phyloP scores from a whole-genome alignment of 2,888 invertebrate species.

The Germaria angustata region DNA sequence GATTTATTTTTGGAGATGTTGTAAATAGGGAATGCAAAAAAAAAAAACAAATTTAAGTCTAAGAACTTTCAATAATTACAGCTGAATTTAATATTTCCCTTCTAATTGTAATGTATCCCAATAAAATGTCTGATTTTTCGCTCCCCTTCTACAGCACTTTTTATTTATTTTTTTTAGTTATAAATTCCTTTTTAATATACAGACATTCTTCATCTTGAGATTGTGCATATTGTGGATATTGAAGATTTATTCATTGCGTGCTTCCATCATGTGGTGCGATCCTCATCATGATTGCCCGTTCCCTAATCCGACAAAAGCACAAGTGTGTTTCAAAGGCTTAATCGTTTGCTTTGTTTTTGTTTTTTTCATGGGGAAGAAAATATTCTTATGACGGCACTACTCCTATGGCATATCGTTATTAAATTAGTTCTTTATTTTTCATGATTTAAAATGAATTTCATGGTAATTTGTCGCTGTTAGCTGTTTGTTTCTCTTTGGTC shows the following conservation, averaged over 20 bases:
- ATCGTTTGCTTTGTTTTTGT: not conserved
- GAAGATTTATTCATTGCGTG: constrained; percentile 48
- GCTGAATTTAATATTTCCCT: not conserved
- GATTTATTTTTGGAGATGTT: no score
- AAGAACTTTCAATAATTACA: not conserved
- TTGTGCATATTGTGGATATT: constrained; percentile 13
- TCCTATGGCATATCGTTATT: constrained; percentile 47
- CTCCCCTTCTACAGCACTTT: not conserved
- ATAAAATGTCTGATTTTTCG: not conserved
- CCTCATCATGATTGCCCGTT: constrained; percentile 20
- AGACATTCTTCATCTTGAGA: not conserved
- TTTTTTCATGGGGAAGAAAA: not conserved
- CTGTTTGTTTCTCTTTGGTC: constrained; percentile 28
- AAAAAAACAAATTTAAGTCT: no score
- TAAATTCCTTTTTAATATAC: not conserved
- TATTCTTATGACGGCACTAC: constrained; percentile 6
- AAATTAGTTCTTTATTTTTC: constrained; percentile 52
- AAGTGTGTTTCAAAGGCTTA: constrained; percentile 2
- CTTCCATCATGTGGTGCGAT: not conserved
- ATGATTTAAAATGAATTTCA: constrained; percentile 65
- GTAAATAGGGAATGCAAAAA: no score
- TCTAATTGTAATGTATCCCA: not conserved
- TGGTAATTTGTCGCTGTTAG: constrained; percentile 63
- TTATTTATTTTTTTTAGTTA: not conserved
- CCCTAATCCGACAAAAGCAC: constrained; percentile 29